A percentile compares a stretch with the other conserved stretches of the same genome.
Evolutionary conservation across 2,113 vertebrate genomes (phyloP).

Genomic region (Taurulus bubalis): DNA sequence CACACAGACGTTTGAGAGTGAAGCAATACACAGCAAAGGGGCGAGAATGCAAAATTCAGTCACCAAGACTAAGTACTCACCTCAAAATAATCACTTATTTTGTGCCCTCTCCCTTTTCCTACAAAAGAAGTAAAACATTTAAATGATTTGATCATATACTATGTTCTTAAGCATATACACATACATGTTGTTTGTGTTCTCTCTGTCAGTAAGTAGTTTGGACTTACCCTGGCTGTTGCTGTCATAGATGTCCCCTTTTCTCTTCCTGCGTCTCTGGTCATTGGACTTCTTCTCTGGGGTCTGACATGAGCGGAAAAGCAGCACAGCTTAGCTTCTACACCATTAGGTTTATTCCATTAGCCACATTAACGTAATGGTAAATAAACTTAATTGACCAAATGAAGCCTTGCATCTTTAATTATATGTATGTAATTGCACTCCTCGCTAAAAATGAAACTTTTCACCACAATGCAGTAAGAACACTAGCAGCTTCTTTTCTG

Average conservation of each 20-base stretch:
- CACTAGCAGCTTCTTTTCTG: not conserved
- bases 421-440: not conserved
- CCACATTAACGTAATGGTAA: not conserved
- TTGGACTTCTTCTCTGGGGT: constrained; percentile 94
- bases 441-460: not conserved
- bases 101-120: constrained; percentile 94
- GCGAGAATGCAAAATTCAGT: not conserved
- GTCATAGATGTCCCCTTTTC: constrained; percentile 92
- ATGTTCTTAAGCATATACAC: not conserved
- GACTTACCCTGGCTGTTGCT: constrained; percentile 88
- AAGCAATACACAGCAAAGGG: constrained; percentile 15
- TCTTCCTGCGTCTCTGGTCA: constrained; percentile 93
- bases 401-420: not conserved
- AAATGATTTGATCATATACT: not conserved
- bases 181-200: not conserved
- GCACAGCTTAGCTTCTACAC: not conserved
- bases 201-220: not conserved
- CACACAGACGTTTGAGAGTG: constrained; percentile 21
- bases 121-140: constrained; percentile 12
- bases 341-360: not conserved
- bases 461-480: not conserved
- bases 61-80: constrained; percentile 80
- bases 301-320: constrained; percentile 73
- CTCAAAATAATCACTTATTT: constrained; percentile 97
- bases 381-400: not conserved